Evolutionary conservation across 1,140 invertebrate species (phyloP), one percentile per base, ranked within the genome.

Genomic region (Zelostemma sp.): DNA sequence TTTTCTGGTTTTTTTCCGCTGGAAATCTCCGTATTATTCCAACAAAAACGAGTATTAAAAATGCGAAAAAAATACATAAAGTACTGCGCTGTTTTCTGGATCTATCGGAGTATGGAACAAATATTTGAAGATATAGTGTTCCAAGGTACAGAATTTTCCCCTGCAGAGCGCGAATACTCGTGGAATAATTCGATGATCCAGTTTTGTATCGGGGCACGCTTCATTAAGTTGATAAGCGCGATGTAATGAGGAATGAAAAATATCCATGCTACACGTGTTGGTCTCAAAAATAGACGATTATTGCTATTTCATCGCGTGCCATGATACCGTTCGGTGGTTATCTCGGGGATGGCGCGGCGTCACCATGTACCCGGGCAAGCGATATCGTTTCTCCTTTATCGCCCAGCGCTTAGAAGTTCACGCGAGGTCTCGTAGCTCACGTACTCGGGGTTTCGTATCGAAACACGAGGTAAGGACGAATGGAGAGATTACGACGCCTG

Each of bases 241-340:
- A 19, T 35, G 60, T 57, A 70, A 64, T 70, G 64, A 53, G 51
- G 67, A 47, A 69, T 69, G 60, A 64, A 57, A 51, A 35, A 5
- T 56, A 50, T 57, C 45, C 41, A 31, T 49, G 62, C 48, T 38
- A 71, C 58, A 67, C 62, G 54, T 54, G 63, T 67, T 38, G 59
- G 49, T 47, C 50, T 49, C 38, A 63, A 57, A 51, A 60, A 67
- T 66, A 45, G 68, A 71, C 68, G 68, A 71, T 71, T 71, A 67
- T 71, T 62, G 68, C 68, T 63, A 67, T 63, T 71, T 66, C 68
- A 71, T 71, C 68, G 63, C 68, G 68, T 71, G 68, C 59, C 49
- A 46, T 56, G 60, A 55, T 69, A 69, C 62, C 43, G 17, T 9
- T 18, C 11, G 8, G 43, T 19, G 17, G 18, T 17, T 46, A 46